Evolutionary conservation across 2,113 vertebrate species (phyloP), one percentile per base, ranked within the genome.

Genomic region (Elachura formosa): DNA sequence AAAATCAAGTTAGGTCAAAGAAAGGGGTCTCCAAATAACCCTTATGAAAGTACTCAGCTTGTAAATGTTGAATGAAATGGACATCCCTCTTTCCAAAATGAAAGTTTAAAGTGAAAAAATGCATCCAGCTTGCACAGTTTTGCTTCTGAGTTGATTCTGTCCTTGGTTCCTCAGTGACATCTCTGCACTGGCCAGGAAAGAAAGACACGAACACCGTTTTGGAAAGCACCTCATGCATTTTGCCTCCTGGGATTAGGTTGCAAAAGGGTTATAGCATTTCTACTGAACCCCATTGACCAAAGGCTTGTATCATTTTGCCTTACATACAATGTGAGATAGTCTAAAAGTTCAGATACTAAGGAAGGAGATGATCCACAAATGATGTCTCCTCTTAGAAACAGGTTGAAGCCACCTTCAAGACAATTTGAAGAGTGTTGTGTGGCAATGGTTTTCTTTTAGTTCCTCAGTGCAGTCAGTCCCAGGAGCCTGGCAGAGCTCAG

Each of bases 111-210:
- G 23, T 49, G 74, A 62, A 75, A 67, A 91, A 82, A 55, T 45
- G 9, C 9, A 11, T 72, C 31, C 62, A 49, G 9, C 3, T 1
- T 63, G 24, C 31, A 67, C 0, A 0, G n/a, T 58, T 94, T 91
- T 75, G 31, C 11, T 10, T 63, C 43, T 40, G 43, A 61, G 36
- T 75, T 78, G 40, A 38, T 82, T 89, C 66, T 91, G 36, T 61
- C 62, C 66, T 76, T 54, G n/a, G 43, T 22, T 89, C 26, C 14
- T 55, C 49, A 29, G 33, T n/a, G 34, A 38, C 12, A 43, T 55
- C 51, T 94, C 74, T 81, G 31, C 72, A 40, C 19, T 55, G 46
- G 8, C 26, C 66, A 64, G 48, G 64, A 71, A 56, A 93, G n/a
- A 52, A 89, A 15, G 56, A 78, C 46, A 12, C 10, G 10, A 51